Conservation (phyloP, 92 coral and sea anemone species). For the Diadumene lineata region DNA sequence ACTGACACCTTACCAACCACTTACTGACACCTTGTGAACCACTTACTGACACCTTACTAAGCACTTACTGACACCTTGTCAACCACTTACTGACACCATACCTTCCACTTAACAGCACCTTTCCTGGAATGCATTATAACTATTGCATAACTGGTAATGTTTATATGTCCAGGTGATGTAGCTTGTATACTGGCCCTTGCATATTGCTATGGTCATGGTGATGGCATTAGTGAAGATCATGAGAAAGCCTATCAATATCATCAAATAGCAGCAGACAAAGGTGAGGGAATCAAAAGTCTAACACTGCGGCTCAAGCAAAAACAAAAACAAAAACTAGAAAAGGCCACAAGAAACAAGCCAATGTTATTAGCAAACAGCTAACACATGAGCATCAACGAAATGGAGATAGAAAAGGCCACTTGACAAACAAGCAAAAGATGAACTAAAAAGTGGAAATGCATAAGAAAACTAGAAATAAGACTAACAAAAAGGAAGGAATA, state of each 20-base stretch:
- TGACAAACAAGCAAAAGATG: too few species aligned
- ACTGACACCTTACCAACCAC: slow-evolving; percentile 11
- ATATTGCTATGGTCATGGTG: slow-evolving; percentile 85
- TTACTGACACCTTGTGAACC: slow-evolving; percentile 3
- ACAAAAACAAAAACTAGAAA: neutral
- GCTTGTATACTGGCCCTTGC: slow-evolving; percentile 87
- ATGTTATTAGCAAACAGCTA: too few species aligned
- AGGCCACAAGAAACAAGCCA: too few species aligned
- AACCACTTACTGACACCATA: slow-evolving; percentile 14
- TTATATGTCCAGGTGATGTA: slow-evolving; percentile 62
- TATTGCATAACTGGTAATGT: neutral
- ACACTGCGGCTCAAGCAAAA: too few species aligned
- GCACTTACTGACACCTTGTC: neutral
- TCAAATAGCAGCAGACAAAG: slow-evolving; percentile 80
- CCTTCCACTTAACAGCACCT: neutral
- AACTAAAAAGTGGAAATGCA: too few species aligned
- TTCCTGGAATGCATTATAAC: too few species aligned
- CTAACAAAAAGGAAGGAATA: too few species aligned
- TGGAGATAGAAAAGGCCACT: too few species aligned
- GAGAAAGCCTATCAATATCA: slow-evolving; percentile 78
- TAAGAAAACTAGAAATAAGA: too few species aligned
- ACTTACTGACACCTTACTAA: slow-evolving; percentile 15
- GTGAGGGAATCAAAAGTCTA: too few species aligned
- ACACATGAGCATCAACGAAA: too few species aligned
- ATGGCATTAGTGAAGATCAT: slow-evolving; percentile 72